Base-by-base conservation (phyloP, 2,113 vertebrate genomes). In the Pomatostomus ruficeps region DNA sequence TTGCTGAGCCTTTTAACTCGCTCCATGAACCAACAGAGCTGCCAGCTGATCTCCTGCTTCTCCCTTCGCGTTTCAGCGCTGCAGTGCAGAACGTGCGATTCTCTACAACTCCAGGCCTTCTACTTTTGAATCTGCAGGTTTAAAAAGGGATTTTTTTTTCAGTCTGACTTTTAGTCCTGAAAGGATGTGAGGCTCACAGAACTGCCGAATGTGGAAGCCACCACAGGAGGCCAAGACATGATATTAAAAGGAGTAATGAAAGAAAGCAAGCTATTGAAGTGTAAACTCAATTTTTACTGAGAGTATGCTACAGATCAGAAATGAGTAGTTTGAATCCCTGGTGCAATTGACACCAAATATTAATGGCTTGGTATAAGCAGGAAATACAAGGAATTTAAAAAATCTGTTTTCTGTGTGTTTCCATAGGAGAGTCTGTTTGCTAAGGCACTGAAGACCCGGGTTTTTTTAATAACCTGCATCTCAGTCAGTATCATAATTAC, bases 211-310 rank as follows among this genome's bases (percentile, higher is more conserved):
- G 88, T 66, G 73, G 94, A 96, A 97, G 74, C 67, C 89, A 93
- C 90, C 80, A 57, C 74, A 76, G 91, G 85, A 95, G 85, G 80
- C 94, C 82, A 95, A 81, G 81, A 25, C 57, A 86, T 72, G 70
- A 90, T 94, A 91, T 95, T 94, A 93, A 96, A 86, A 80, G 89
- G 93, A 93, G 94, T 90, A 96, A 96, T 95, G 87, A 96, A 96
- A 95, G 94, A 71, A 88, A 91, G 89, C 45, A 95, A 96, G 43
- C 57, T 86, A 79, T 35, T 96, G 86, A 89, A 93, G 86, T 87
- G 71, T 70, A 89, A 96, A 95, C 95, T 90, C 79, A 82, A 68
- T 73, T 96, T 95, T 93, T 88, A 86, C 88, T 88, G 68, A 55
- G 84, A 94, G 70, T 45, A 85, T 76, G 78, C 46, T 85, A 66